These are phyloP conservation scores for Agonopterix heracliana DNA, from an alignment of 2,888 invertebrate species.

Conservation along the genomic window DNA sequence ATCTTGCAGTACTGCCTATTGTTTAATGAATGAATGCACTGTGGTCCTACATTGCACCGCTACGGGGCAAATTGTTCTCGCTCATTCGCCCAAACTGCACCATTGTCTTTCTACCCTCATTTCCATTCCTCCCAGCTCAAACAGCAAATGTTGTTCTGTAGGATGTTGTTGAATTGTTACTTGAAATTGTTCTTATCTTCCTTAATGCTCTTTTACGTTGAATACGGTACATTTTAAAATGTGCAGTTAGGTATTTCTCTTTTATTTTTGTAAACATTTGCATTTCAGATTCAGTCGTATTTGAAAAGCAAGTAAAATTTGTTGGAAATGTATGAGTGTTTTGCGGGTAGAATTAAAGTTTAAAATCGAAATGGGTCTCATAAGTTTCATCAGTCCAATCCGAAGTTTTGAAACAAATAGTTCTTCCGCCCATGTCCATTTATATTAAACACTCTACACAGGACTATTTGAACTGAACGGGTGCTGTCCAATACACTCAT, in stretches of 20 bases:
- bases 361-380: slow-evolving; percentile 32
- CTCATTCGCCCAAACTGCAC: slow-evolving; percentile 30
- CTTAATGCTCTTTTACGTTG: slow-evolving; percentile 3
- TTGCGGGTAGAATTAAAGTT: no score
- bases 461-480: no score
- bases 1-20: no score
- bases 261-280: no score
- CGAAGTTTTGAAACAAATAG: slow-evolving; percentile 16
- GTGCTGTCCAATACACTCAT: no score
- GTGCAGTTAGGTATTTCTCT: background rate
- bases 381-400: slow-evolving; percentile 27
- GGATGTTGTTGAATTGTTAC: slow-evolving; percentile 10
- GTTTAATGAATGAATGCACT: no score
- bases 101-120: slow-evolving; percentile 24
- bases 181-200: slow-evolving; percentile 10
- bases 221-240: slow-evolving; percentile 13
- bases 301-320: no score
- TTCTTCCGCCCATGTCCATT: background rate
- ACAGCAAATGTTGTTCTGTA: slow-evolving; percentile 7
- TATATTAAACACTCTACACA: no score
- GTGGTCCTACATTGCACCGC: no score
- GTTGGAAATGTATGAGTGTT: no score
- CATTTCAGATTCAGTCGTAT: no score
- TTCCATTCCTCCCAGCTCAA: slow-evolving; percentile 13
- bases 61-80: background rate